Base-by-base conservation (phyloP, 2,113 vertebrate genomes). In the Bagarius yarrelli region DNA sequence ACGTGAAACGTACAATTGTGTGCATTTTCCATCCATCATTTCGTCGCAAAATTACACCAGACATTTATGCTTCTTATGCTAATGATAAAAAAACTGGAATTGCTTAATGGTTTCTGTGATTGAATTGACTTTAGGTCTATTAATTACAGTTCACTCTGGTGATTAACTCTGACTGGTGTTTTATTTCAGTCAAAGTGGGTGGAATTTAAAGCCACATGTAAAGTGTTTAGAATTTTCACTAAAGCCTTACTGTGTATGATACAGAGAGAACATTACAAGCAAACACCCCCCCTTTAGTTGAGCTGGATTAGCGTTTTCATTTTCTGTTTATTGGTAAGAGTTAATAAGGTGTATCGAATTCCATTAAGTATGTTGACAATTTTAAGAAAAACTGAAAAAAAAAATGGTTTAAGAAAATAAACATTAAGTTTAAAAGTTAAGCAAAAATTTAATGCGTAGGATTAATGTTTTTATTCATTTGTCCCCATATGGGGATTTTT, bases 91-190 rank as follows among this genome's bases (percentile, higher is more conserved):
- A 44, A 0, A 80, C 76, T 57, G 66, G 84, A 82, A 73, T 81
- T 80, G 67, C 70, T 82, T 88, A 88, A 88, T 83, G 79, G 27
- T 30, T 86, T 81, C 86, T 83, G 78, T 69, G 78, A 66, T 75
- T 84, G 72, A 88, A 79, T 76, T 56, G 53, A 72, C 25, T 40
- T n/a, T 25, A 53, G 27, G 71, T 66, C 85, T 88, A 78, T 83
- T 85, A 74, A 87, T 80, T 60, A 6, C 83, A 82, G 78, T 88
- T 89, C 63, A 86, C 89, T 90, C 89, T 11, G 80, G 74, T 87
- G 85, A 90, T 90, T 86, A 87, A 90, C 88, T 83, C 78, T 67
- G 72, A 81, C 71, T 63, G 81, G 77, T 79, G 64, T 85, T 85
- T 83, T 77, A 78, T 85, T 89, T 85, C 75, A 60, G 78, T 86